Evolutionary conservation across 2,797 vertebrate species (phyloP).

Genomic region (Gallinago nigripennis): DNA sequence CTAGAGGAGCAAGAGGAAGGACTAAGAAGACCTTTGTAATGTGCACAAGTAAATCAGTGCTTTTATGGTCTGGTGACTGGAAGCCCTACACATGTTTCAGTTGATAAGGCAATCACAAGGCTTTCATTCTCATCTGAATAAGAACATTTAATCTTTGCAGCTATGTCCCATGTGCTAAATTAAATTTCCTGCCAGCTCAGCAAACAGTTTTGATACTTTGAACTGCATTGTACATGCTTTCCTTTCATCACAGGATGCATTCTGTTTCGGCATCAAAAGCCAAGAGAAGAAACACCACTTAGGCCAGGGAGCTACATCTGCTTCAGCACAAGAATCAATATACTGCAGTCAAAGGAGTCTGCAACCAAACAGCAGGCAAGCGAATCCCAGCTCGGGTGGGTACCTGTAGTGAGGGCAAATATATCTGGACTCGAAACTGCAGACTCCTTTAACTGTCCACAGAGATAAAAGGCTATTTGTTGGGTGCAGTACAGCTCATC

Average conservation of each 20-base stretch:
- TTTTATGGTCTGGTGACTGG: conserved; percentile 40
- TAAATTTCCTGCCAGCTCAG: conserved; percentile 63
- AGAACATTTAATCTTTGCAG: conserved; percentile 52
- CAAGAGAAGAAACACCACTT: background rate
- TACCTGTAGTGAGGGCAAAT: background rate
- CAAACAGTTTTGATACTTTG: conserved; percentile 58
- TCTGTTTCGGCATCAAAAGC: conserved; percentile 16
- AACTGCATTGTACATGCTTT: conserved; percentile 53
- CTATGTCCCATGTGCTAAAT: conserved; percentile 31
- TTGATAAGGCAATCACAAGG: conserved; percentile 45
- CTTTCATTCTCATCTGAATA: conserved; percentile 38
- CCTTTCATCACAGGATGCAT: conserved; percentile 56
- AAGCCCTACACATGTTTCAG: conserved; percentile 20
- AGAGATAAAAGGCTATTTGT: background rate
- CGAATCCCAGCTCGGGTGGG: background rate
- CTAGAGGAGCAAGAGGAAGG: background rate
- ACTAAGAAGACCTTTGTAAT: conserved; percentile 21
- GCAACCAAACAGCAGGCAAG: background rate
- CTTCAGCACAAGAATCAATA: background rate
- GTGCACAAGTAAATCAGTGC: background rate
- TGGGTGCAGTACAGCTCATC: background rate
- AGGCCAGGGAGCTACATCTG: background rate
- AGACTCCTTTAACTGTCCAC: background rate
- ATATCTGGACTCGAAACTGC: background rate
- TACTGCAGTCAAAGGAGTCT: background rate